These are phyloP conservation scores for Burhinus oedicnemus DNA, from an alignment of 2,113 vertebrate species.

Conservation along the genomic window DNA sequence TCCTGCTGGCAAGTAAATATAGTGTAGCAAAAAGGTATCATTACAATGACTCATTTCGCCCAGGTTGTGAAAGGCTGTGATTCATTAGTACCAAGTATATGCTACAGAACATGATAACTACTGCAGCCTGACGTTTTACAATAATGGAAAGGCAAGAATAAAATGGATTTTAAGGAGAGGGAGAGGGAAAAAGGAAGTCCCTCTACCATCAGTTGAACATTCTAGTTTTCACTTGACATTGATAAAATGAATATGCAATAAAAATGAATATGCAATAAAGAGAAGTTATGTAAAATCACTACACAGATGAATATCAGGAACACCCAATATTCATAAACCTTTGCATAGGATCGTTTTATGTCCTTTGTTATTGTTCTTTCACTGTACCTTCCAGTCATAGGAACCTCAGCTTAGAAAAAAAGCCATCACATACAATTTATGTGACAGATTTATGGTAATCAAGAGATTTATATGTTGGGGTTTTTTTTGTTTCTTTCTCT, in stretches of 20 bases:
- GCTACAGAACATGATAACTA: not conserved
- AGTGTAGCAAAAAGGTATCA: not conserved
- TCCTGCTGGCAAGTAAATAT: conserved; percentile 40
- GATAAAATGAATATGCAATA: not conserved
- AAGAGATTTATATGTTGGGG: no score
- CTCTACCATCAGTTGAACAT: not conserved
- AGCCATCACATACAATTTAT: fast-evolving
- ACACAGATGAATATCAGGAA: not conserved
- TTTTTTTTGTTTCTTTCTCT: not conserved
- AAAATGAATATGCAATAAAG: conserved; percentile 9
- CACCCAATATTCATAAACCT: not conserved
- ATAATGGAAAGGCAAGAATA: not conserved
- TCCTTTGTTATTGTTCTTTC: not conserved
- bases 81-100: conserved; percentile 5
- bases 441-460: not conserved
- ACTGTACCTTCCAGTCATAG: not conserved
- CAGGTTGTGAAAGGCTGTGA: not conserved
- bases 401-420: not conserved
- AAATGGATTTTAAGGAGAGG: not conserved
- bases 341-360: not conserved
- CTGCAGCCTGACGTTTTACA: not conserved
- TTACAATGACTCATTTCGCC: not conserved
- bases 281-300: not conserved
- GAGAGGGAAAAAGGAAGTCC: not conserved
- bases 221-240: not conserved